Conservation (phyloP, 2,797 vertebrate species). For the Molothrus ater region DNA sequence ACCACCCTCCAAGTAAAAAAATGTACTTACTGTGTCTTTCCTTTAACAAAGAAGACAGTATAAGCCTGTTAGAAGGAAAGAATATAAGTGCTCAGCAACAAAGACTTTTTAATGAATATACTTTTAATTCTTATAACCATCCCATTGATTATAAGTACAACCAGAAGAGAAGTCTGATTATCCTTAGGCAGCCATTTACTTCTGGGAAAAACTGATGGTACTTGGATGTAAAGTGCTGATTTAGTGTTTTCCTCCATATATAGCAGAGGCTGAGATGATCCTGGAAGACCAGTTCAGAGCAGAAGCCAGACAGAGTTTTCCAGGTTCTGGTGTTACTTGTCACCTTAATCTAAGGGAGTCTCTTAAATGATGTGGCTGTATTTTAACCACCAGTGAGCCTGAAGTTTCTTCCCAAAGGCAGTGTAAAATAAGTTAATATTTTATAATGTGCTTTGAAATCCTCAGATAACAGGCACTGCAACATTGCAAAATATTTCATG, state of each 20-base stretch:
- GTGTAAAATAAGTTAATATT: not conserved
- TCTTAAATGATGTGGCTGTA: not conserved
- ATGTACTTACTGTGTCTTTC: not conserved
- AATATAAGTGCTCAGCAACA: not conserved
- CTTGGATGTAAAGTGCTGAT: not conserved
- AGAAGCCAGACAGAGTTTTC: not conserved
- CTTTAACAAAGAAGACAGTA: not conserved
- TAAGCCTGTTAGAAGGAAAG: not conserved
- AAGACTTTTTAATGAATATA: not conserved
- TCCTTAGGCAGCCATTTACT: not conserved
- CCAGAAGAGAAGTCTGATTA: not conserved
- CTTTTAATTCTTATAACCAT: not conserved
- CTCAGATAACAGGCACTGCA: not conserved
- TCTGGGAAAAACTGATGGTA: not conserved
- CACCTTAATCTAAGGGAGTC: not conserved
- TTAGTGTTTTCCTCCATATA: not conserved
- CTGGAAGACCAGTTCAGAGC: not conserved
- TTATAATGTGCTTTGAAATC: conserved; percentile 2
- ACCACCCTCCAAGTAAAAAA: not conserved
- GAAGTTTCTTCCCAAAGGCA: not conserved
- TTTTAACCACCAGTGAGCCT: not conserved
- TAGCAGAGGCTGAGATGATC: not conserved
- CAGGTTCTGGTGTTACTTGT: not conserved
- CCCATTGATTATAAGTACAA: not conserved
- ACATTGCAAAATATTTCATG: not conserved